A percentile compares a stretch with the other conserved stretches of the same genome.
These are phyloP conservation scores for Chymomyza amoena DNA, from an alignment of 2,888 invertebrate genomes.

Conservation along the genomic window DNA sequence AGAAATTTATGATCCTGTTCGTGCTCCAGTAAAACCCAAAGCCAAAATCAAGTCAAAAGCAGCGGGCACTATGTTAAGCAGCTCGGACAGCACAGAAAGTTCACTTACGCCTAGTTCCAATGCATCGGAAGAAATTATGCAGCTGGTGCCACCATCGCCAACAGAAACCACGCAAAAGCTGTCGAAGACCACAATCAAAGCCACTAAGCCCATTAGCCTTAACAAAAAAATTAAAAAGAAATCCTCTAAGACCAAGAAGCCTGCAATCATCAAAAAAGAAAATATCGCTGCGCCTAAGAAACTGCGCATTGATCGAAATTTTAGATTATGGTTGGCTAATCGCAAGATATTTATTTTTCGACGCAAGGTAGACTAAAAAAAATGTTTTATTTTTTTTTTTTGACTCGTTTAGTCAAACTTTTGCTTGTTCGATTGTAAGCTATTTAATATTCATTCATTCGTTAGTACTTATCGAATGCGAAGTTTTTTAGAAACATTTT, in stretches of 20 bases:
- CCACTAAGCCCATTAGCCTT: neutral
- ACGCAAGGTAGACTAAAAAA: conserved; percentile 41
- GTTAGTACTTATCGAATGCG: no score
- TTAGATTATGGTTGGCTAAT: conserved; percentile 68
- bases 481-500: no score
- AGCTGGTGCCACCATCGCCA: no score
- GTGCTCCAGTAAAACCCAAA: neutral
- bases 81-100: conserved; percentile 13
- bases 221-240: neutral
- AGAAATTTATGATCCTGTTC: no score
- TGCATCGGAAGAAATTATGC: conserved; percentile 3
- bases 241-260: conserved; percentile 21
- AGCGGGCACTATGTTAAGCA: neutral
- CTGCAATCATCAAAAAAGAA: conserved; percentile 23
- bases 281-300: conserved; percentile 31
- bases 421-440: no score
- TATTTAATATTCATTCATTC: no score
- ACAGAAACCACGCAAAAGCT: neutral
- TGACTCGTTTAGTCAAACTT: neutral
- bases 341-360: conserved; percentile 67
- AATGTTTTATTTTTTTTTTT: neutral
- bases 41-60: neutral
- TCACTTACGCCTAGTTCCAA: neutral
- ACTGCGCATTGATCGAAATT: conserved; percentile 49
- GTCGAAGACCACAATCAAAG: neutral